Evolutionary conservation across 2,888 invertebrate species (phyloP).

Genomic region (Myathropa florea): DNA sequence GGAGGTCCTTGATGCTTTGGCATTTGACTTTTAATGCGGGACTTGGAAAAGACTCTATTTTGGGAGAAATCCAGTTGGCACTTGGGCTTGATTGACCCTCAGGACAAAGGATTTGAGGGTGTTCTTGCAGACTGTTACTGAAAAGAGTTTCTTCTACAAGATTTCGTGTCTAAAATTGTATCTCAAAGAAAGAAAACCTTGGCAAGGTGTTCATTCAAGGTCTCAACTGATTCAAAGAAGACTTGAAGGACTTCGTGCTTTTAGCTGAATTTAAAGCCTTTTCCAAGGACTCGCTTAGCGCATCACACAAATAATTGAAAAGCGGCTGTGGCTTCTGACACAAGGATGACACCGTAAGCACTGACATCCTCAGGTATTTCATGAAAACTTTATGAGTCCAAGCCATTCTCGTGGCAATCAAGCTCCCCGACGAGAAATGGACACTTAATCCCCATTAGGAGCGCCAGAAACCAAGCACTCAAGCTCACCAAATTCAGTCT

Average conservation of each 20-base stretch:
- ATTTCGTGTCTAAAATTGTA: too few species aligned
- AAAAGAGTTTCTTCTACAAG: too few species aligned
- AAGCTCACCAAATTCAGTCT: background rate
- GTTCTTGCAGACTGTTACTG: too few species aligned
- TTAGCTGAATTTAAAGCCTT: background rate
- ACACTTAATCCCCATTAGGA: background rate
- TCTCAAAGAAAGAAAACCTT: too few species aligned
- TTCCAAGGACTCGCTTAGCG: background rate
- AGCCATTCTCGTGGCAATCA: background rate
- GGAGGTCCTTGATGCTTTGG: background rate
- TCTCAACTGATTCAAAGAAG: too few species aligned
- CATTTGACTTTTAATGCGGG: background rate
- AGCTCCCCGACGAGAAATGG: background rate
- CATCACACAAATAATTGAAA: background rate
- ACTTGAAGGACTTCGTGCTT: too few species aligned
- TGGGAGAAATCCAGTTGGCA: too few species aligned
- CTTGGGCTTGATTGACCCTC: too few species aligned
- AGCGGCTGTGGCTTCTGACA: background rate
- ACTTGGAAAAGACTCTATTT: background rate
- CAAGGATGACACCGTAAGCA: background rate
- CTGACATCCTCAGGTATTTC: background rate
- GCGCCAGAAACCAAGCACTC: background rate
- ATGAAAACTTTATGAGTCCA: background rate
- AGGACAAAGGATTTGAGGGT: too few species aligned
- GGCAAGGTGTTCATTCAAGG: too few species aligned